Base-by-base conservation (phyloP, 2,113 vertebrate genomes). In the Apus apus region DNA sequence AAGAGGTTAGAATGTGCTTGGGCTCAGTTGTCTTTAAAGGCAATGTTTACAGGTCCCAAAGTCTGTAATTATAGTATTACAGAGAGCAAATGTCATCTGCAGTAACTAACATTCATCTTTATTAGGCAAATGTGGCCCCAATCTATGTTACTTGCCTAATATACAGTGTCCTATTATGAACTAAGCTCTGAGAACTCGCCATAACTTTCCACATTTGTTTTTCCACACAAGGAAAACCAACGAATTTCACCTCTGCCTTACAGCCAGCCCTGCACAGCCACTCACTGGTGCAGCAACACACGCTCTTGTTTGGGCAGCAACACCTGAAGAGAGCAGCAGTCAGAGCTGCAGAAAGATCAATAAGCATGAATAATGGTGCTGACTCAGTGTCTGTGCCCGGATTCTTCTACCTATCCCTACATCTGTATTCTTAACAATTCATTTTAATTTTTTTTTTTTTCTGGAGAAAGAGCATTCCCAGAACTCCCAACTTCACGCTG, bases 111-210 rank as follows among this genome's bases (percentile, higher is more conserved):
- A 50, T 6, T 61, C 26, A 13, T 70, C 56, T 93, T 91, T 90
- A 40, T 62, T 53, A 93, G 74, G 93, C 65, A 96, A 91, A 90
- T 66, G 66, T 84, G 72, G 56, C 65, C 78, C 75, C 56, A 88
- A 84, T 96, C 48, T 26, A 15, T 56, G 72, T 73, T 64, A 71
- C 32, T 81, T 48, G 62, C 40, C 53, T 30, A 64, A 90, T 29
- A 51, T 20, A 71, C 1, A 3, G 18, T 21, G 45, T 27, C 46
- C 56, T 82, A 4, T 26, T 56, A 46, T 1, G 0, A 77, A 50
- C 60, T 46, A 21, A 46, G 54, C 5, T 21, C 72, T 83, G 85
- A 78, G 34, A 56, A 80, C 1, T 70, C 1, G 1, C 19, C 36
- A 6, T 25, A 85, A 38, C 62, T 56, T 64, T 38, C 26, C 38